These are phyloP conservation scores for Drosophila pandora DNA, from an alignment of 1,140 invertebrate genomes.

Conservation along the genomic window DNA sequence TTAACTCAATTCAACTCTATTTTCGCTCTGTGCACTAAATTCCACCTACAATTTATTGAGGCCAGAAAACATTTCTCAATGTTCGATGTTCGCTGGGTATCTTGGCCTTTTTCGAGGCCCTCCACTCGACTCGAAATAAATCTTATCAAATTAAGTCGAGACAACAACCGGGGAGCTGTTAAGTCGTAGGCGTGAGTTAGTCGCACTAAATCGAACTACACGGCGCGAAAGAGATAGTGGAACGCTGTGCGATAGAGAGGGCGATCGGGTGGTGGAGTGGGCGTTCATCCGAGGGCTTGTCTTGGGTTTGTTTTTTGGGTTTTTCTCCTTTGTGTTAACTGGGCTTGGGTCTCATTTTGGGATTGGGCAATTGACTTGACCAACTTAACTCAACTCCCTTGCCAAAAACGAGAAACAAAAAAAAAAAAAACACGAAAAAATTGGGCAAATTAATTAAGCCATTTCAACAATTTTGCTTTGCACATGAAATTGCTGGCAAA, in stretches of 20 bases:
- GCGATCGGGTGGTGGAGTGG: constrained; percentile 10
- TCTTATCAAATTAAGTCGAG: constrained; percentile 75
- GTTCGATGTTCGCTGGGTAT: constrained; percentile 51
- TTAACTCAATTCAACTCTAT: background rate
- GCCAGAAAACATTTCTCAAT: constrained; percentile 69
- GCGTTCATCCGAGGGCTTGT: constrained; percentile 63
- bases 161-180: constrained; percentile 34
- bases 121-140: constrained; percentile 57
- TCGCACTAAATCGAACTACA: constrained; percentile 47
- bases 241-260: background rate
- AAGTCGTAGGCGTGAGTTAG: constrained; percentile 66
- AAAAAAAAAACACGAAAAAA: constrained; percentile 50
- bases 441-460: constrained; percentile 75
- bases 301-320: constrained; percentile 45
- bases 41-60: constrained; percentile 52
- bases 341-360: constrained; percentile 39
- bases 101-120: constrained; percentile 62
- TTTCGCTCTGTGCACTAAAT: constrained; percentile 2
- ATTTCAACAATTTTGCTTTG: constrained; percentile 72
- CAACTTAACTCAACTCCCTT: constrained; percentile 61
- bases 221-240: constrained; percentile 9
- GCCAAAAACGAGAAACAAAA: constrained; percentile 7
- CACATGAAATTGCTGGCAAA: constrained; percentile 66
- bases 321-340: constrained; percentile 43
- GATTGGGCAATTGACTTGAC: constrained; percentile 74